Evolutionary conservation across 2,888 invertebrate genomes (phyloP), one percentile per base, ranked within the genome.

Genomic region (Tenthredo mesomela): DNA sequence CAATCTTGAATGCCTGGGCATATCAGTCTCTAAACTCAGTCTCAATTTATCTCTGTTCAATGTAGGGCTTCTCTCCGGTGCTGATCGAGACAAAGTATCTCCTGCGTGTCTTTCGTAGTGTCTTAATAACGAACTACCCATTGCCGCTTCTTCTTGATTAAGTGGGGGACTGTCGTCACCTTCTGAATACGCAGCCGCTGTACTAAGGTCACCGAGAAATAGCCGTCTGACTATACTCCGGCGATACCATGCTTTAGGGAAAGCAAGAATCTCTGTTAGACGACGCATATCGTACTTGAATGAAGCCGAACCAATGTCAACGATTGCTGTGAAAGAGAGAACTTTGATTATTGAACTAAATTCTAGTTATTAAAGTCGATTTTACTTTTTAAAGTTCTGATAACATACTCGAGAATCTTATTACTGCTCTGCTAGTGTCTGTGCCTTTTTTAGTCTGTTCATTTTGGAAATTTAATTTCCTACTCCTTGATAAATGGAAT

Each of bases 271-370:
- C 94, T 99, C 99, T 0, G 98, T 97, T 87, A 99, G 94, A 0
- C 99, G 95, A 54, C 99, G 95, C 99, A 99, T 99, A 93, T 99
- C 99, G 93, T 99, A 99, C 92, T 99, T 99, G 94, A 99, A 99
- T 37, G 98, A 98, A 12, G 98, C 98, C 33, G 98, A 98, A 37
- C 99, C 99, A 88, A 99, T 98, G 94, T 99, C 98, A 90, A 98
- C 96, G 88, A 99, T 98, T 1, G 98, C 97, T 97, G 92, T n/a
- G 91, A 89, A 87, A 33, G 33, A 84, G 40, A 37, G 18, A 84
- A 61, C 2, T 10, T 10, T 61, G 25, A 61, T 61, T 61, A 40
- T n/a, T n/a, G 18, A 84, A 85, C 33, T 37, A 33, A 75, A 65
- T 65, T 43, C 1, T 40, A 65, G 33, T 47, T 9, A 54, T 73